Percentiles rank a stretch among this genome's conserved stretches.
phyloP scores from a whole-genome alignment of 2,113 vertebrate genomes.

The Leptobrachium ailaonicum region DNA sequence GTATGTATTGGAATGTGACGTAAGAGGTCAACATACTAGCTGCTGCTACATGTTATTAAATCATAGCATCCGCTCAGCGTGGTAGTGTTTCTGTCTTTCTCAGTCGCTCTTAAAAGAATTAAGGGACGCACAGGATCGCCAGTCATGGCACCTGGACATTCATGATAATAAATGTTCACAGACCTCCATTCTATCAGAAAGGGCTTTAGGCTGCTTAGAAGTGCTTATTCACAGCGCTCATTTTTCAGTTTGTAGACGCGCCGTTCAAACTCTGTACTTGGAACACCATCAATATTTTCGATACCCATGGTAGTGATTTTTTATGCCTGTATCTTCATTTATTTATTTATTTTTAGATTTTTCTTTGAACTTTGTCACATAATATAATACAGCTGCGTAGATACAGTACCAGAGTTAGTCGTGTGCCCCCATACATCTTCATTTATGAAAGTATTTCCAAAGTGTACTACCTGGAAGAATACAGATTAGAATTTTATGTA shows the following conservation, averaged over 20 bases:
- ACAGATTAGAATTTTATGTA: too few relatives aligned
- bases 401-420: too few relatives aligned
- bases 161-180: constrained; percentile 38
- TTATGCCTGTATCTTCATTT: too few relatives aligned
- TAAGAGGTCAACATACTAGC: too few relatives aligned
- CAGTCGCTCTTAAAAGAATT: not conserved
- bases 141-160: constrained; percentile 25
- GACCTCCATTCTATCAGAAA: constrained; percentile 34
- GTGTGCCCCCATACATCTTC: too few relatives aligned
- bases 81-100: not conserved
- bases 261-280: constrained; percentile 27
- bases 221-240: constrained; percentile 44
- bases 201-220: constrained; percentile 31
- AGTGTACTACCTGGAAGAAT: too few relatives aligned
- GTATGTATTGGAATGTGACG: too few relatives aligned
- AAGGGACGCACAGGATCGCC: constrained; percentile 24
- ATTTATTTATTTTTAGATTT: too few relatives aligned
- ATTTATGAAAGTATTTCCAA: too few relatives aligned
- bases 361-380: too few relatives aligned
- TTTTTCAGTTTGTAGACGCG: constrained; percentile 27
- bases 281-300: constrained; percentile 34
- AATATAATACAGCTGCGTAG: too few relatives aligned
- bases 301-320: not conserved
- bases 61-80: not conserved
- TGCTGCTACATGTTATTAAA: too few relatives aligned